A percentile compares a stretch with the other conserved stretches of the same genome.
These are phyloP conservation scores for Gryllus longicercus DNA, from an alignment of 2,888 invertebrate genomes.

Conservation along the genomic window DNA sequence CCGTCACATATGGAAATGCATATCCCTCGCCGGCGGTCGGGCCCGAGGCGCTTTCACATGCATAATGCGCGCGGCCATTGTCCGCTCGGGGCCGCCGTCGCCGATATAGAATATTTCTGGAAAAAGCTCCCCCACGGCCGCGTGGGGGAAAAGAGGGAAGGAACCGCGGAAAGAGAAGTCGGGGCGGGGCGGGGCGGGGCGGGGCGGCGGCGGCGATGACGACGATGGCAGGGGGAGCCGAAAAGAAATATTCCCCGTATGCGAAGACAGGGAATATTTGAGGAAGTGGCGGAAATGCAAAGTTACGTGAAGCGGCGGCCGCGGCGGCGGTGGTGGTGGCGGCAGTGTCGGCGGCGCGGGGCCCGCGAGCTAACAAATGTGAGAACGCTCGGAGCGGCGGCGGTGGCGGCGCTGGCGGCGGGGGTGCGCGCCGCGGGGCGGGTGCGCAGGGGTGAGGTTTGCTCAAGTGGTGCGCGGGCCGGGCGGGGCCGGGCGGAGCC, in stretches of 20 bases:
- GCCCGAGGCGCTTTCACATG: background rate
- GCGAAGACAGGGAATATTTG: constrained; percentile 17
- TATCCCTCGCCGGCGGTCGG: background rate
- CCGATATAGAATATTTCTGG: constrained; percentile 5
- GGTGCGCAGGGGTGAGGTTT: background rate
- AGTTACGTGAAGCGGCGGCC: background rate
- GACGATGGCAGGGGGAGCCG: background rate
- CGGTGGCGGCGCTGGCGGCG: too few relatives aligned
- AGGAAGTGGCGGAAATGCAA: background rate
- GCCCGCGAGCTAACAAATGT: background rate
- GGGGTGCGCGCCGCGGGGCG: background rate
- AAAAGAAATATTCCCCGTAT: constrained; percentile 9
- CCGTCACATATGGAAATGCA: background rate
- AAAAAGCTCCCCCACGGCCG: background rate
- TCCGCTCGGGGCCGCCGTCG: background rate
- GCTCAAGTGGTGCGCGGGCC: background rate
- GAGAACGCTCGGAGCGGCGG: background rate
- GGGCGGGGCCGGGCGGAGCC: background rate
- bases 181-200: background rate
- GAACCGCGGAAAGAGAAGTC: background rate
- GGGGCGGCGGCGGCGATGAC: background rate
- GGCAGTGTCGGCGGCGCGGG: too few relatives aligned
- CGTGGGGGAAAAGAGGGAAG: background rate
- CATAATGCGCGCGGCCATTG: constrained; percentile 17
- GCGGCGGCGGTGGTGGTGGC: background rate